Conservation (phyloP, 2,888 invertebrate species). For the Troilus luridus region DNA sequence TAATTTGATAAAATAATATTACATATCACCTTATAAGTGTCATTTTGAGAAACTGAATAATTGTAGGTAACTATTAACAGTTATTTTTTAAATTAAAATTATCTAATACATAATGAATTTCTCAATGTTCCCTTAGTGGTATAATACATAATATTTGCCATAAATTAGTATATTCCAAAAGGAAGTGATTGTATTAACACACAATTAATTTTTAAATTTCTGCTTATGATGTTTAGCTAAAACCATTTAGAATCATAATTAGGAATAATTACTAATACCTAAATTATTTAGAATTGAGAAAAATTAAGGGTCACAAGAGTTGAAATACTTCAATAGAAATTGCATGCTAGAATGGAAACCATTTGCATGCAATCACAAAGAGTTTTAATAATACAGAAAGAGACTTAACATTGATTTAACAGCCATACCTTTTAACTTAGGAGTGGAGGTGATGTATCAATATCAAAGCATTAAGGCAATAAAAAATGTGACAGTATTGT, state of each 20-base stretch:
- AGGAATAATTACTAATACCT: not conserved
- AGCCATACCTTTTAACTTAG: not conserved
- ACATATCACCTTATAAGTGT: not conserved
- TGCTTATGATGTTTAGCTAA: not conserved
- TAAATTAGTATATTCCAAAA: not conserved
- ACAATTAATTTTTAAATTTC: not conserved
- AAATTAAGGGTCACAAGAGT: not conserved
- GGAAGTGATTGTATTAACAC: not conserved
- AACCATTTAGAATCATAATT: constrained; percentile 7
- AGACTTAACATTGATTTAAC: not conserved
- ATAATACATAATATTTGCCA: not conserved
- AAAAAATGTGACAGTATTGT: constrained; percentile 17
- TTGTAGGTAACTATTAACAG: not conserved
- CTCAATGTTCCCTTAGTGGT: not conserved
- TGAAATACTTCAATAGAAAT: not conserved
- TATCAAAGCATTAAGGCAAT: not conserved
- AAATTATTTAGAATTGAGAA: not conserved
- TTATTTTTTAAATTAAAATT: not conserved
- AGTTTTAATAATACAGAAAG: not conserved
- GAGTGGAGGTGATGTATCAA: not conserved
- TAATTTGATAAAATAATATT: not conserved
- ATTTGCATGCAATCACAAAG: not conserved
- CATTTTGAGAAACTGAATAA: not conserved
- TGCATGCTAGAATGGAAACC: not conserved
- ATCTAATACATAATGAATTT: not conserved